Evolutionary conservation across 2,113 vertebrate genomes (phyloP).

Genomic region (Engraulis encrasicolus): DNA sequence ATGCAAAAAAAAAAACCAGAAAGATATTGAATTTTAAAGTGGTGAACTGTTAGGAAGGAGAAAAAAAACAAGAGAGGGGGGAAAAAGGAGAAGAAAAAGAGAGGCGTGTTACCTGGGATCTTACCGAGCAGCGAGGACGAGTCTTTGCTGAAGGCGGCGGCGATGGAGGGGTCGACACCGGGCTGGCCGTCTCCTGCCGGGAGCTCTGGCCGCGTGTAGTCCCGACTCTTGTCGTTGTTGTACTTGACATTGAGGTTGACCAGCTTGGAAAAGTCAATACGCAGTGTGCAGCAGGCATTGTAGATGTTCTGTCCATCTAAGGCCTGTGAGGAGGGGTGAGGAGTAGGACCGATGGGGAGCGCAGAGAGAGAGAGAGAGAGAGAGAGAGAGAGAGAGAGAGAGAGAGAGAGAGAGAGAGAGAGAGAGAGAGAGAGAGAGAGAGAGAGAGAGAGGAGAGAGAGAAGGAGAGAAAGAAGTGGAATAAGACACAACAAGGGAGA

Average conservation of each 20-base stretch:
- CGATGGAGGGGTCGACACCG: slow-evolving; percentile 85
- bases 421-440: not conserved
- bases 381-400: not conserved
- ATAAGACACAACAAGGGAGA: not conserved
- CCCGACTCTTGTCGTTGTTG: slow-evolving; percentile 98
- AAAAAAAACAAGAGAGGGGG: slow-evolving; percentile 17
- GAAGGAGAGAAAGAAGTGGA: not conserved
- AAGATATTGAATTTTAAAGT: not conserved
- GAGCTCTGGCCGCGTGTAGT: slow-evolving; percentile 96
- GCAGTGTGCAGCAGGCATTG: slow-evolving; percentile 96
- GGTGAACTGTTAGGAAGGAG: not conserved
- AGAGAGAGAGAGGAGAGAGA: not conserved
- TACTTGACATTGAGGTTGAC: slow-evolving; percentile 99
- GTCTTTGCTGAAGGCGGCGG: slow-evolving; percentile 92
- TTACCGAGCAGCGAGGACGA: slow-evolving; percentile 95
- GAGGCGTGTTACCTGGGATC: slow-evolving; percentile 73
- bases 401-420: not conserved
- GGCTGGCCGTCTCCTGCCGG: slow-evolving; percentile 95
- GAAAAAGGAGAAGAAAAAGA: slow-evolving; percentile 1
- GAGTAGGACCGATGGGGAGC: not conserved
- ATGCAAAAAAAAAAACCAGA: too few relatives aligned
- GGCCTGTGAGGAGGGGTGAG: slow-evolving; percentile 71
- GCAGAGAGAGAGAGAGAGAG: not conserved
- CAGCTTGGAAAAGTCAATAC: slow-evolving; percentile 98
- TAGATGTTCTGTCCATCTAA: slow-evolving; percentile 98